These are phyloP conservation scores for Myotis lucifugus DNA, from an alignment of 2,113 vertebrate species.

Conservation along the genomic window DNA sequence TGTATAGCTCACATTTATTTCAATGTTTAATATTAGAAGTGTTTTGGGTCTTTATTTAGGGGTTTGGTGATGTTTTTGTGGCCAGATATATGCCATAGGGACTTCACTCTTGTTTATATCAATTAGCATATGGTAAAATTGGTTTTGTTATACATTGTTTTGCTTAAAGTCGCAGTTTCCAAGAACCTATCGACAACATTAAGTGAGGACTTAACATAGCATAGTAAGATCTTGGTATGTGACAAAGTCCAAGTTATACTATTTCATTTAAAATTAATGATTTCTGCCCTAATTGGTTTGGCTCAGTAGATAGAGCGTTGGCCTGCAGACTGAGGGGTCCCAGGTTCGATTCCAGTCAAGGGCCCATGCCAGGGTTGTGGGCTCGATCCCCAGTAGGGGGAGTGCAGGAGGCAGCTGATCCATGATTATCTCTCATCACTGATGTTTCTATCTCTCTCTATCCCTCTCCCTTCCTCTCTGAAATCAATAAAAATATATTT, in stretches of 20 bases:
- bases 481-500: too few relatives aligned
- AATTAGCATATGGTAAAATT: background rate
- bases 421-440: too few relatives aligned
- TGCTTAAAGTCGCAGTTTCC: background rate
- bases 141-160: background rate
- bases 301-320: too few relatives aligned
- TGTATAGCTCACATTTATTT: background rate
- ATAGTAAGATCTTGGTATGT: background rate
- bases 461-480: too few relatives aligned
- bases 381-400: too few relatives aligned
- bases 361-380: too few relatives aligned
- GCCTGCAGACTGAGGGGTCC: too few relatives aligned
- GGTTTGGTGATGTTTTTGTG: background rate
- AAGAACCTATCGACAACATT: background rate
- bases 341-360: too few relatives aligned
- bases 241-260: background rate
- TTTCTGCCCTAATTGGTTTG: slow-evolving; percentile 11
- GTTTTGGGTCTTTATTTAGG: background rate
- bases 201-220: background rate
- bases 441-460: too few relatives aligned
- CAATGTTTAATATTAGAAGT: background rate
- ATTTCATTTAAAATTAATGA: slow-evolving; percentile 54
- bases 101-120: background rate
- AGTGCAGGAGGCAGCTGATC: too few relatives aligned
- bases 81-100: background rate